Base-by-base conservation (phyloP, 2,888 invertebrate genomes). In the Mimachlamys varia region DNA sequence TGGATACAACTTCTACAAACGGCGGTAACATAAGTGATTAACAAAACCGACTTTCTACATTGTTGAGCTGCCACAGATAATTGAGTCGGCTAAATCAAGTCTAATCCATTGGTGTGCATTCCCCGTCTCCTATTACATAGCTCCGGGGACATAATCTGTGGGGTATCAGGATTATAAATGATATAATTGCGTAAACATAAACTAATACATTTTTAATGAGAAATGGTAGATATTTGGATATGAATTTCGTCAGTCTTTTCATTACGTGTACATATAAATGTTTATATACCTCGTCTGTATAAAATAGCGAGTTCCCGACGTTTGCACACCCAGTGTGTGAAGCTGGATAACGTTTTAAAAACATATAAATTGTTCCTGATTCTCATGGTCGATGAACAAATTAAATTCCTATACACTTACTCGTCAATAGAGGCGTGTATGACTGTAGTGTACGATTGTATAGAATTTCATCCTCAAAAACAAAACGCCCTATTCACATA, bases 401-500 rank as follows among this genome's bases (percentile, higher is more conserved):
- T 76, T 76, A 76, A 76, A 76, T 76, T 76, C 76, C 76, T 76
- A 76, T 33, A 76, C 76, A 76, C 76, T 76, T 33, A 62, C 62
- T n/a, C 22, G 15, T 76, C 76, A 76, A 76, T 76, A 76, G 76
- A 76, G 76, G 76, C 76, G 76, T 76, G 27, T 76, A 76, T 76
- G 12, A 33, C 33, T 76, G 33, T 76, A 76, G 33, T 76, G 33
- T 76, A 76, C 7, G 33, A 76, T 22, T 76, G 76, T 76, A 76
- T 76, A 15, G 33, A 33, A 76, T 76, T 76, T 76, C 76, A 76
- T 33, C 7, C 76, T 33, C 76, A 76, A 76, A 44, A 76, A 76
- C 76, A 76, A 76, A 76, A 76, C 76, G 76, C 76, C 76, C 76
- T 76, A 76, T 76, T 76, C 76, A 76, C 76, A 76, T 76, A 76